Conservation (phyloP, 2,888 invertebrate species). For the Osmoderma eremita region DNA sequence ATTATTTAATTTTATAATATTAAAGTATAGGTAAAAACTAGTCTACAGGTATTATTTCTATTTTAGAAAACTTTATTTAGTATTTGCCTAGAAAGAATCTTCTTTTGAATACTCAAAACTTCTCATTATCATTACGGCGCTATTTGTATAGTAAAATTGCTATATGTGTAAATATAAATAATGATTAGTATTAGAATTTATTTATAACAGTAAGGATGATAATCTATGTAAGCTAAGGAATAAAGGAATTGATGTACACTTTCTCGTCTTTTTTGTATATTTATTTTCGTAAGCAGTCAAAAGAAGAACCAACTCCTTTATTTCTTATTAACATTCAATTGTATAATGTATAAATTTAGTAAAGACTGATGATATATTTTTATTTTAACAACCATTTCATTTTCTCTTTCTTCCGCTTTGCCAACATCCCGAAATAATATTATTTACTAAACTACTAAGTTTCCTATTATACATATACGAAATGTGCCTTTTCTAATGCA, state of each 20-base stretch:
- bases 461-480: constrained; percentile 3
- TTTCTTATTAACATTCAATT: constrained; percentile 20
- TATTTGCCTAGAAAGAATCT: constrained; percentile 9
- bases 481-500: constrained; percentile 30
- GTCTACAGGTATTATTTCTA: constrained; percentile 28
- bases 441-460: constrained; percentile 19
- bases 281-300: constrained; percentile 7
- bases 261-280: constrained; percentile 17
- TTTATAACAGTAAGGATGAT: constrained; percentile 16
- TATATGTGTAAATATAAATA: constrained; percentile 30
- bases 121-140: constrained; percentile 1
- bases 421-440: not conserved
- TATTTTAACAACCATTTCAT: no score
- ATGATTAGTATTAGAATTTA: constrained; percentile 12
- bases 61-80: constrained; percentile 16
- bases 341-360: constrained; percentile 27
- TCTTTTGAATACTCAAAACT: constrained; percentile 20
- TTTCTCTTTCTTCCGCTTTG: not conserved
- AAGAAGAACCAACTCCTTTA: constrained; percentile 15
- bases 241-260: constrained; percentile 29
- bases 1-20: constrained; percentile 24
- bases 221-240: constrained; percentile 9
- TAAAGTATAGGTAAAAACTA: constrained; percentile 28
- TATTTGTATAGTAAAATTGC: constrained; percentile 13
- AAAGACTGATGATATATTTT: constrained; percentile 31